Evolutionary conservation across 2,113 vertebrate genomes (phyloP).

Genomic region (Tursiops truncatus): DNA sequence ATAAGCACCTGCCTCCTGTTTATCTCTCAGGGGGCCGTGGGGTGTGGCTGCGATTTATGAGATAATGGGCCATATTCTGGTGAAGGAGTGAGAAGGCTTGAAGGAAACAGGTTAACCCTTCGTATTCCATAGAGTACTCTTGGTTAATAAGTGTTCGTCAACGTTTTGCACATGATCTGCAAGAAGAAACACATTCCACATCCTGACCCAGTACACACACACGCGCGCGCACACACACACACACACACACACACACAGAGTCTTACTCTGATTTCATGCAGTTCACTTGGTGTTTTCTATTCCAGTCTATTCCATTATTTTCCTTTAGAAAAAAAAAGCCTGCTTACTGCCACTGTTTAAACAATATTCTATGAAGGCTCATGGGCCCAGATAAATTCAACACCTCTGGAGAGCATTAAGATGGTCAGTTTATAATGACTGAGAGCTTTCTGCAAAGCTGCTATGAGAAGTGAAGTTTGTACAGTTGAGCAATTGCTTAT

Average conservation of each 20-base stretch:
- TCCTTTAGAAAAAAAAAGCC: not conserved
- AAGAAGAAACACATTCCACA: not conserved
- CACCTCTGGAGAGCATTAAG: not conserved
- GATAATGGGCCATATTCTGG: constrained; percentile 40
- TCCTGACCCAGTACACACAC: not conserved
- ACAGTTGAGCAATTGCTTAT: not conserved
- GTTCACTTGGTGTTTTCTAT: not conserved
- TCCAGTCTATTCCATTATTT: not conserved
- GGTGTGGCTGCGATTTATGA: not conserved
- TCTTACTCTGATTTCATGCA: not conserved
- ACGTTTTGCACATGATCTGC: not conserved
- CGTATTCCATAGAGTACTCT: not conserved
- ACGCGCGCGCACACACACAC: not conserved
- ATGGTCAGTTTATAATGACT: not conserved
- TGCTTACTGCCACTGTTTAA: not conserved
- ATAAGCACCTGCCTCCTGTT: constrained; percentile 63
- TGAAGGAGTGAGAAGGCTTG: not conserved
- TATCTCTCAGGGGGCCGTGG: not conserved
- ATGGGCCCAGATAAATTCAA: constrained; percentile 8
- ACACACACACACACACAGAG: not conserved
- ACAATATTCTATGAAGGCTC: not conserved
- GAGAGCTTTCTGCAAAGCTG: not conserved
- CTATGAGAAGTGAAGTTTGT: not conserved
- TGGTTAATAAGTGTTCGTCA: not conserved
- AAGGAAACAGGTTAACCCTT: constrained; percentile 34